phyloP scores from a whole-genome alignment of 2,888 invertebrate genomes.

The Meloe dianella region DNA sequence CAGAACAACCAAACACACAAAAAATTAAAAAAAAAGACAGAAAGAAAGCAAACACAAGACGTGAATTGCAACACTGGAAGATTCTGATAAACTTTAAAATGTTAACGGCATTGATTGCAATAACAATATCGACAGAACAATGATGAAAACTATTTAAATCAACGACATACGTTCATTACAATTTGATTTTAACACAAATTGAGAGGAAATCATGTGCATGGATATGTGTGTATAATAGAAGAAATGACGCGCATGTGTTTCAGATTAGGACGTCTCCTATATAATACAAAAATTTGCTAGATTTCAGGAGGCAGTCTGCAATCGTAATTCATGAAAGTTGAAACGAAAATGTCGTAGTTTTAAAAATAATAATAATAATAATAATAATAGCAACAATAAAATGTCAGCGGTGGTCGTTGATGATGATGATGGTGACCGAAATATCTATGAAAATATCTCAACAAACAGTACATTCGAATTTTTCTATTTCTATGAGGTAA shows the following conservation, averaged over 20 bases:
- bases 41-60: too few relatives aligned
- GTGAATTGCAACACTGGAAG: neutral
- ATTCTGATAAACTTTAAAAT: neutral
- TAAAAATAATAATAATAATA: neutral
- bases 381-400: neutral
- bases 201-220: too few relatives aligned
- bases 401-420: neutral
- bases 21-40: too few relatives aligned
- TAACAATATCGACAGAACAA: too few relatives aligned
- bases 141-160: too few relatives aligned
- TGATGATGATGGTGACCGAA: neutral
- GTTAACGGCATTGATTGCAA: too few relatives aligned
- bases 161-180: too few relatives aligned
- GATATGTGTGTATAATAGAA: neutral
- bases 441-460: neutral
- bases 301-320: neutral
- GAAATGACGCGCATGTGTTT: neutral
- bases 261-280: neutral
- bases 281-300: slow-evolving; percentile 1
- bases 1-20: too few relatives aligned
- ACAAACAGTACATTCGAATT: neutral
- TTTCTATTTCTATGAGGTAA: slow-evolving; percentile 4
- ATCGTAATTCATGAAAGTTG: neutral
- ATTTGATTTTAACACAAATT: too few relatives aligned
- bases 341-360: neutral